Conservation (phyloP, 2,888 invertebrate species). For the Pandemis heparana region DNA sequence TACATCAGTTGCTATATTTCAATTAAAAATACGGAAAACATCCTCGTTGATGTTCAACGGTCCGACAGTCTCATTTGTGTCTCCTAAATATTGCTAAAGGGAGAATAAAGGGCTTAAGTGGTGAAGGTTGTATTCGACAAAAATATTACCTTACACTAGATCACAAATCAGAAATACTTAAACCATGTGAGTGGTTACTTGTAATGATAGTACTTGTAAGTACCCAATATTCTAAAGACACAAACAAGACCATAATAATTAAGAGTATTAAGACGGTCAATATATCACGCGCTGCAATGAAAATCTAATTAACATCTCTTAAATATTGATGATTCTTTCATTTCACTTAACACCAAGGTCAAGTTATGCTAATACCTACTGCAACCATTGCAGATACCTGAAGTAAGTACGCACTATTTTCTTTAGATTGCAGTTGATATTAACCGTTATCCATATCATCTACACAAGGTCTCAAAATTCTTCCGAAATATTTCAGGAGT, state of each 20-base stretch:
- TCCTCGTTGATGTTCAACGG: neutral
- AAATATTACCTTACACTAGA: no score
- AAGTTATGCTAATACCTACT: neutral
- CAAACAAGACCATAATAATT: neutral
- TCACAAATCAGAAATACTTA: neutral
- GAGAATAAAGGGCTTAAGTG: neutral
- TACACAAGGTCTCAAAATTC: no score
- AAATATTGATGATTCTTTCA: neutral
- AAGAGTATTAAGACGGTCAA: no score
- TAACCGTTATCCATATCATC: neutral
- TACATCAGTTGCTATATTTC: neutral
- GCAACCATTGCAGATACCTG: neutral
- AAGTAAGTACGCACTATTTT: no score
- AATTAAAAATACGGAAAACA: slow-evolving; percentile 5
- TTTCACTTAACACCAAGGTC: neutral
- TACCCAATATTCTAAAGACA: neutral
- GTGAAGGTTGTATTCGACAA: no score
- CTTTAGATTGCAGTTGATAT: no score
- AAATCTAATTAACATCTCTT: neutral
- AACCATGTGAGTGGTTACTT: neutral
- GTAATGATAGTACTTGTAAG: neutral
- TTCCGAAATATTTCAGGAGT: no score
- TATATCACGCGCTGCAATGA: neutral
- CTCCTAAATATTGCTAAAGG: neutral
- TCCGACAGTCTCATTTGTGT: neutral